These are phyloP conservation scores for Propithecus deckenii DNA, from an alignment of 2,797 vertebrate species.

Conservation along the genomic window DNA sequence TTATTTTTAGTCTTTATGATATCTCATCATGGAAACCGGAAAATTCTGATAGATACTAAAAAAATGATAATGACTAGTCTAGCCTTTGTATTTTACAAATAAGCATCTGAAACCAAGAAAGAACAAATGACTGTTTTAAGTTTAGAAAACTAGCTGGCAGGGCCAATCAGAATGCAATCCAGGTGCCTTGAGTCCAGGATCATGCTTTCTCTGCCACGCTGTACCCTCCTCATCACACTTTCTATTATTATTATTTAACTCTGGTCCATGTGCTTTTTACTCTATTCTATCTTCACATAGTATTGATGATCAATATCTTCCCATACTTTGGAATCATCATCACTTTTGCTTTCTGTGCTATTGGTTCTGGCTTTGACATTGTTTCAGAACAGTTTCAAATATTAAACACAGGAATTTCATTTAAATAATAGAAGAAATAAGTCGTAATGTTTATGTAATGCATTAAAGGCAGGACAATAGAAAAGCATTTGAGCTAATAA, in stretches of 20 bases:
- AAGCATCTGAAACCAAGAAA: not conserved
- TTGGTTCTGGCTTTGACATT: not conserved
- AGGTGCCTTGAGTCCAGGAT: not conserved
- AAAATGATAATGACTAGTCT: not conserved
- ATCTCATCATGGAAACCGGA: not conserved
- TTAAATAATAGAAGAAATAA: slow-evolving; percentile 25
- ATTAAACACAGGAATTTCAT: not conserved
- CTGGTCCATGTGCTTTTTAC: not conserved
- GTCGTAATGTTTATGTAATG: not conserved
- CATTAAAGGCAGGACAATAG: not conserved
- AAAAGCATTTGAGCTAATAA: not conserved
- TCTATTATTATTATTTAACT: not conserved
- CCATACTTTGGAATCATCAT: not conserved
- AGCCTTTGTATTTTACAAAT: not conserved
- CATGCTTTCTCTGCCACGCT: not conserved
- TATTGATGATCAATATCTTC: not conserved
- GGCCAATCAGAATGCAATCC: not conserved
- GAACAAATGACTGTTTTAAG: not conserved
- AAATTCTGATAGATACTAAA: not conserved
- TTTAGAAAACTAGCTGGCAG: not conserved
- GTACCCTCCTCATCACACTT: accelerated
- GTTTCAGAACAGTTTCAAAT: not conserved
- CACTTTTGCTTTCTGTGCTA: not conserved
- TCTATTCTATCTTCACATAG: not conserved
- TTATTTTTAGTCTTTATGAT: not conserved